Evolutionary conservation across 2,888 invertebrate genomes (phyloP), one percentile per base, ranked within the genome.

Genomic region (Scelioninae gen. 1): DNA sequence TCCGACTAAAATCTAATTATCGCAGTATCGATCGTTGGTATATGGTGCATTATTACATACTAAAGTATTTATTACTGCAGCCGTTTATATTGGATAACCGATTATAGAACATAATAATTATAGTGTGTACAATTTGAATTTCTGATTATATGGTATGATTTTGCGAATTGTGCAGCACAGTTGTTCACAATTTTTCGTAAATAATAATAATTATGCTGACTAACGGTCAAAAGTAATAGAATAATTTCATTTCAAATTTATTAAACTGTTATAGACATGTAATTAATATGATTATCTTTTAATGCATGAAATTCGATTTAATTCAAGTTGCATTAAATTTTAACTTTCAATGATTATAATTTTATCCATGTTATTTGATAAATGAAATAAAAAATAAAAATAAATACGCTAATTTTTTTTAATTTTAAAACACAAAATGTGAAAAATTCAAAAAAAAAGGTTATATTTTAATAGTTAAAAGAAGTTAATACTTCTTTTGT

Each of bases 41-140:
- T 29, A 53, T 23, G 49, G 15, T 49, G 31, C 51, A 38, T 78
- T 47, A 71, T 78, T 69, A 69, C 69, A 58, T 51, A 47, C 58
- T 58, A 43, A 63, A 65, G 55, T 71, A 78, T 78, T 71, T 78
- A 77, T 74, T 63, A 58, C 53, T 13, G 16, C n/a, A 38, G 51
- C 29, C 29, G 56, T 66, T 45, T 63, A 51, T 58, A 75, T 75
- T 45, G 49, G 40, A 58, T 75, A 66, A 66, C 51, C 51, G 58
- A 62, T 69, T 77, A 77, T 58, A 55, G 58, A 53, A 68, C 76
- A 77, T 77, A 77, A 77, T 77, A 68, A 77, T 77, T 62, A 75
- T 66, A 60, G 34, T 51, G 16, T 43, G 16, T 63, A 60, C 23
- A 66, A 60, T 66, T 58, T 34, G 66, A 58, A 66, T 51, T 53